A percentile compares a stretch with the other conserved stretches of the same genome.
Conservation (phyloP, 2,797 vertebrate species). For the Falco cherrug region DNA sequence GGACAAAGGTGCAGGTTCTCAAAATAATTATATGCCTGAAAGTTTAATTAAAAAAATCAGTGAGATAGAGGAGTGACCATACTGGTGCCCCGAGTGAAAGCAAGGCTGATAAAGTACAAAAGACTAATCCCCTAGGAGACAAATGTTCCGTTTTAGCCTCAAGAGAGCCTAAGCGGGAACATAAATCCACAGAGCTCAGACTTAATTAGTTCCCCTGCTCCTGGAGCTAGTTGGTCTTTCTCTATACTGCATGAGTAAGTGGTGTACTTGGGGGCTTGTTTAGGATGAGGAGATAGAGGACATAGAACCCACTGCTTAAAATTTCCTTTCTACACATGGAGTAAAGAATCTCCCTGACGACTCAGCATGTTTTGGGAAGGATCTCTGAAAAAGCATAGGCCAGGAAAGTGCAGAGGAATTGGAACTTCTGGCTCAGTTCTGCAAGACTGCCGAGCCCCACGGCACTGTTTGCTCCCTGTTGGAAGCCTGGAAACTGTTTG, state of each 20-base stretch:
- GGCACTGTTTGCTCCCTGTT: background rate
- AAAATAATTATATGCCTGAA: background rate
- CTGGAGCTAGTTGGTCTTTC: background rate
- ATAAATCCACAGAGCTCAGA: background rate
- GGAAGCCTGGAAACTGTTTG: background rate
- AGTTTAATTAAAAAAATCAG: slow-evolving; percentile 19
- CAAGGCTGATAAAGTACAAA: background rate
- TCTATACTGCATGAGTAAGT: background rate
- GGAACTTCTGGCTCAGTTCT: background rate
- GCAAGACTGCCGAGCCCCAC: background rate
- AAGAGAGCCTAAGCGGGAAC: background rate
- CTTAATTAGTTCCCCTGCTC: background rate
- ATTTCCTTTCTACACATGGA: background rate
- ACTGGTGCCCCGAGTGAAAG: background rate
- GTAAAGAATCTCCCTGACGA: background rate
- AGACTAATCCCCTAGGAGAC: background rate
- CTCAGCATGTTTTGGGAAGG: background rate
- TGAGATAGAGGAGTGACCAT: background rate
- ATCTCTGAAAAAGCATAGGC: background rate
- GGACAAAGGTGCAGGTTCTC: background rate
- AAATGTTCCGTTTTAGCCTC: background rate
- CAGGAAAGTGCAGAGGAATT: background rate
- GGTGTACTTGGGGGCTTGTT: background rate
- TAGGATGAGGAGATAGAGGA: background rate
- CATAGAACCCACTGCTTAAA: background rate